Evolutionary conservation across 1,140 invertebrate species (phyloP), one percentile per base, ranked within the genome.

Genomic region (Magallana ariakensis): DNA sequence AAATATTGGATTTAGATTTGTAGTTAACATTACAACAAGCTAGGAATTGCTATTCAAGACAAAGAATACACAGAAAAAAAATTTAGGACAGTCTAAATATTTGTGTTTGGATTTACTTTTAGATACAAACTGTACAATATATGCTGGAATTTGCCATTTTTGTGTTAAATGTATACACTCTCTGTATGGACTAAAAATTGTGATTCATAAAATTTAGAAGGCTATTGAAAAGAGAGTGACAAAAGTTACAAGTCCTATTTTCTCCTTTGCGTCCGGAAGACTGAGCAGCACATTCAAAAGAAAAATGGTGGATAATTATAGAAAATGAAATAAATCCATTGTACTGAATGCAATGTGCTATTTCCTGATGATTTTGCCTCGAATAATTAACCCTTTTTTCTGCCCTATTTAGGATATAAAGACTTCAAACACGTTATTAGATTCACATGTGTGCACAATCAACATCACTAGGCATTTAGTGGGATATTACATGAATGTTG

Each of bases 61-160:
- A 75, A 75, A 26, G 66, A 26, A 46, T 46, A 46, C 33, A 46
- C 33, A 46, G 3, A 46, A 46, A 46, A 46, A 46, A 46, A 46
- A 46, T 46, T 46, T 46, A 46, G 33, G 33, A 46, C 33, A 75
- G 33, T 75, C 33, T 10, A 75, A 75, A 75, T 75, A 75, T 22
- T 22, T 75, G 22, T 33, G 10, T 33, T 26, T 26, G 66, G 22
- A 26, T 75, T 75, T 22, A 75, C 66, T 75, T 75, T 15, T 22
- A 11, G 13, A 0, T 0, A 75, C 66, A 26, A 46, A 0, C 5
- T 46, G 33, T 46, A 46, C 33, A 46, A 46, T 26, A 33, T 46
- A 46, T 46, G 66, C 66, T 75, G 66, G 66, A 75, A 75, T 75
- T 75, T 75, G 66, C 66, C 13, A 75, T 75, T 19, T 26, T 11